These are phyloP conservation scores for Oophaga pumilio DNA, from an alignment of 2,113 vertebrate species.

Conservation along the genomic window DNA sequence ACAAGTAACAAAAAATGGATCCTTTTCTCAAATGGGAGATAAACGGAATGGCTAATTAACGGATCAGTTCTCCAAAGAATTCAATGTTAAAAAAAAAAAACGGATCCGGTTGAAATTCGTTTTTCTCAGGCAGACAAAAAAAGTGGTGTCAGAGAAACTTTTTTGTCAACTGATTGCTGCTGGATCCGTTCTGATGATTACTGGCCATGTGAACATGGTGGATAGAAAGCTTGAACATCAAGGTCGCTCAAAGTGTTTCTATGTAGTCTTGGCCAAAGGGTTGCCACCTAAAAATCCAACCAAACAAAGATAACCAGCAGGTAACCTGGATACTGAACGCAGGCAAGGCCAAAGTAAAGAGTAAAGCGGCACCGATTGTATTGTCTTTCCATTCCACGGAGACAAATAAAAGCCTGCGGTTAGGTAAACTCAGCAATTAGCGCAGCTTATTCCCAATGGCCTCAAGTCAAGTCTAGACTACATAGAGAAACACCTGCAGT, in stretches of 20 bases:
- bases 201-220: too few species aligned
- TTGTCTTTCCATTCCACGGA: background rate
- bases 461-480: background rate
- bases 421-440: background rate
- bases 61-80: too few species aligned
- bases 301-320: slow-evolving; percentile 27
- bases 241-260: background rate
- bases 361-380: background rate
- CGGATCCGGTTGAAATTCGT: too few species aligned
- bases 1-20: too few species aligned
- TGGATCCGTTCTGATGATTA: too few species aligned
- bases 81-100: too few species aligned
- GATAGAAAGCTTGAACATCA: too few species aligned
- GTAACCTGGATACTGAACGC: slow-evolving; percentile 43
- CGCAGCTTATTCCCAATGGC: background rate
- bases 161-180: too few species aligned
- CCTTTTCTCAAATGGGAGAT: too few species aligned
- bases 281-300: slow-evolving; percentile 15
- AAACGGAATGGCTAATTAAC: too few species aligned
- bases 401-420: background rate
- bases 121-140: too few species aligned
- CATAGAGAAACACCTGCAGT: background rate
- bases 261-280: background rate
- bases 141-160: too few species aligned
- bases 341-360: slow-evolving; percentile 25